phyloP scores from a whole-genome alignment of 92 coral and sea anemone species.

The Diadumene lineata region DNA sequence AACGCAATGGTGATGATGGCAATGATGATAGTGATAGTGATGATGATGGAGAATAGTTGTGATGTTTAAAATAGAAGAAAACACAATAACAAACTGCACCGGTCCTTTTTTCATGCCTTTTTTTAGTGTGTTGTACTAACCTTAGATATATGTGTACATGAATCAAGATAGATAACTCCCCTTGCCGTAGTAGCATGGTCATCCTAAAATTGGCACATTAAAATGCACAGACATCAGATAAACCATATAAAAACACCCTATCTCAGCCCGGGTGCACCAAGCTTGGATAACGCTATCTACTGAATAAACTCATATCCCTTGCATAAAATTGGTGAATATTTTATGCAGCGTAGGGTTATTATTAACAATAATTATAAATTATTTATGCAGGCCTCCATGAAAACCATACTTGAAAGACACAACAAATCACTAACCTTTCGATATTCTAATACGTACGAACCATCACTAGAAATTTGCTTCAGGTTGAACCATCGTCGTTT shows the following conservation, averaged over 20 bases:
- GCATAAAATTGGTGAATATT: no score
- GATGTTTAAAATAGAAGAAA: not conserved
- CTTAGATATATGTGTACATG: constrained; percentile 95
- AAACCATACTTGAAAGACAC: not conserved
- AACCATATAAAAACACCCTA: no score
- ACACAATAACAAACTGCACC: no score
- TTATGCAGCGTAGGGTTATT: no score
- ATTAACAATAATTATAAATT: no score
- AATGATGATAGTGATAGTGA: not conserved
- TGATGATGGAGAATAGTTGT: not conserved
- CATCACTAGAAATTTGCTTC: constrained; percentile 92
- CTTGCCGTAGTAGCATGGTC: constrained; percentile 86
- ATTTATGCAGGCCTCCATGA: no score
- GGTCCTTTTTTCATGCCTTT: no score
- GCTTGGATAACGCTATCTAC: no score
- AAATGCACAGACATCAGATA: not conserved
- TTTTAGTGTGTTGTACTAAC: constrained; percentile 26
- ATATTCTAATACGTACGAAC: constrained; percentile 95
- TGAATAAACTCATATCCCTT: no score
- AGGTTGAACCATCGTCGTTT: constrained; percentile 96
- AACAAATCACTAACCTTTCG: constrained; percentile 61
- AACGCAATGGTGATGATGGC: not conserved
- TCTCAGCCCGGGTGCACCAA: not conserved
- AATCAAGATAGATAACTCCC: constrained; percentile 91
- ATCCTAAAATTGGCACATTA: constrained; percentile 56